Base-by-base conservation (phyloP, 2,888 invertebrate genomes). In the Aphidius colemani region DNA sequence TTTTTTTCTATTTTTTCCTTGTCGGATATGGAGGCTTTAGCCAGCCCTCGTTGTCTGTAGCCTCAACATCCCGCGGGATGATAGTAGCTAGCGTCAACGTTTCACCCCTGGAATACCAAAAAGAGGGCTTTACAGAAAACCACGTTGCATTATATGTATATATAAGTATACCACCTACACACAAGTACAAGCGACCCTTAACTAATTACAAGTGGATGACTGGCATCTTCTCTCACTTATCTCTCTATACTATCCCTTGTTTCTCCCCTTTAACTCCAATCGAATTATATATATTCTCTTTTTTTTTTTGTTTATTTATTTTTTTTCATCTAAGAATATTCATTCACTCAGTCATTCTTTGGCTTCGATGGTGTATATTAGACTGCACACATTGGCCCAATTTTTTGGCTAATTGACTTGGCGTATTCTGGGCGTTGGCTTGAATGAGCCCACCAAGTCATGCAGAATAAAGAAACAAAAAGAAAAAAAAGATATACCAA, bases 191-290 rank as follows among this genome's bases (percentile, higher is more conserved):
- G 69, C 76, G 73, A 76, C 78, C 78, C 79, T 79, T 80, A 77
- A 81, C 81, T 82, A 81, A 82, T 82, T 81, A 79, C 75, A 74
- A 59, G 68, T 75, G 79, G 76, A 80, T 82, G 82, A 82, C 80
- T 79, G 76, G 79, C 79, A 78, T 78, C 74, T 78, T 78, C 73
- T 78, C 77, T 77, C 77, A 75, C 80, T 80, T 80, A 81, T 80
- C 81, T 79, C 74, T 73, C 70, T 72, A 69, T 55, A 71, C 70
- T 30, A 53, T 53, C 43, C 55, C 65, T 59, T 61, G 56, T 39
- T 59, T 71, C 72, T 71, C 75, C 76, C 75, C 30, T 30, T 30
- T 30, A 30, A 30, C 30, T 30, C 76, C 77, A 79, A 81, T 80
- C 79, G 76, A 80, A 81, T 82, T 80, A 79, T 78, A 30, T 30